Base-by-base conservation (phyloP, 2,113 vertebrate species). In the Sinocyclocheilus grahami region DNA sequence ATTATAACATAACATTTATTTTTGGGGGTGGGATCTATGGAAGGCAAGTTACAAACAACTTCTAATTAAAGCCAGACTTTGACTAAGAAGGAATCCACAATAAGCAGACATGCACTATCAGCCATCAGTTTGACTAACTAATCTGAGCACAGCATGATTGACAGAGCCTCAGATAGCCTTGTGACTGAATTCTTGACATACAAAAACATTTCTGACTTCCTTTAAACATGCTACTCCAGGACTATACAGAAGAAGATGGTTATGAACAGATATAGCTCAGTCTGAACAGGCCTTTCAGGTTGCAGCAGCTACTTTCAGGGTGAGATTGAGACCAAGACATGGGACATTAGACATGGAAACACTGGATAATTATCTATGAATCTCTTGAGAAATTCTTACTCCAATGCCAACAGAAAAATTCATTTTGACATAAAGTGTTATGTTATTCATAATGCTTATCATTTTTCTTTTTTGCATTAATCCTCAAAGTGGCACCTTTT, bases 221-320 rank as follows among this genome's bases (percentile, higher is more conserved):
- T 81, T 81, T 81, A 39, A 48, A 81, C 51, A 58, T 20, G 76
- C 33, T 33, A 78, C 39, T 67, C 24, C n/a, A 62, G 67, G 48
- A 24, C 24, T 42, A 51, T 33, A 39, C 58, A 22, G 13, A 53
- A 69, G 33, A n/a, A 86, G 53, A 83, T 86, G 13, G n/a, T 16
- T 83, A 83, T 55, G 11, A 55, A 5, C 30, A 46, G 27, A 48
- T 42, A 37, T 10, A 48, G 86, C 9, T 83, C 22, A 2, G 63
- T 82, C n/a, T 82, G 58, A 67, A 82, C 81, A 83, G 48, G 65
- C 63, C 27, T 51, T 18, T 55, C 81, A 22, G 24, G 65, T 71
- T 71, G 42, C 4, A 16, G 39, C 20, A 22, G 22, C 12, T 63
- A 7, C 62, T 18, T 14, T 51, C 2, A 67, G 79, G 30, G 42